Conservation (phyloP, 2,797 vertebrate species). For the Mionectes olivaceus region DNA sequence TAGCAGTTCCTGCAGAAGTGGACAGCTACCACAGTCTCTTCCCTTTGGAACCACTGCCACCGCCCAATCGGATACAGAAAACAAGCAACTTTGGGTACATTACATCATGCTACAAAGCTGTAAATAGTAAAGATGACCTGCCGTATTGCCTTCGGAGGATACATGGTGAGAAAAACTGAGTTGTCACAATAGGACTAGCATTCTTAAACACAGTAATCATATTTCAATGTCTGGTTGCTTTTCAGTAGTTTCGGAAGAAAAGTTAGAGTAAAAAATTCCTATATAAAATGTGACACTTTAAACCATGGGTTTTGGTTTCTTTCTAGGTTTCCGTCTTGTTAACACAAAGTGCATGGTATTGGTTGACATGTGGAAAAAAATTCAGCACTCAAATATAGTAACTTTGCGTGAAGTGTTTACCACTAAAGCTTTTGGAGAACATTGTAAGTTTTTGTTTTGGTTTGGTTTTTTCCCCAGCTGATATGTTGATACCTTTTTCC, state of each 20-base stretch:
- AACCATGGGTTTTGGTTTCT: neutral
- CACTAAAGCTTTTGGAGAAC: slow-evolving; percentile 98
- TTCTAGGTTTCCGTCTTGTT: slow-evolving; percentile 93
- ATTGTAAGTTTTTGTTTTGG: slow-evolving; percentile 86
- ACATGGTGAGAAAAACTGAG: slow-evolving; percentile 85
- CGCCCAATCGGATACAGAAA: slow-evolving; percentile 97
- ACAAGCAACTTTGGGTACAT: slow-evolving; percentile 99
- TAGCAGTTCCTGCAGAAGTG: slow-evolving; percentile 96
- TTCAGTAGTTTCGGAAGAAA: neutral
- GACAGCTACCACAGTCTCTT: slow-evolving; percentile 99
- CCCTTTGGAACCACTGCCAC: slow-evolving; percentile 93
- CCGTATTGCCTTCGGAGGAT: slow-evolving; percentile 98
- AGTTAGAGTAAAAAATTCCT: neutral
- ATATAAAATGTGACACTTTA: neutral
- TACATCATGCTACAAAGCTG: slow-evolving; percentile 98
- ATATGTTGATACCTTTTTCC: neutral
- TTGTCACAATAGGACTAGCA: neutral
- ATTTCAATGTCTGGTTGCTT: neutral
- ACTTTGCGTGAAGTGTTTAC: slow-evolving; percentile 98
- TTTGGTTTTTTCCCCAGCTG: neutral
- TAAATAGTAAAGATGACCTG: slow-evolving; percentile 98
- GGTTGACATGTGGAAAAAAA: slow-evolving; percentile 99
- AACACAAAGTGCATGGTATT: slow-evolving; percentile 99
- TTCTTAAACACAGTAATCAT: neutral
- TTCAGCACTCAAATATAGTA: slow-evolving; percentile 98